phyloP scores from a whole-genome alignment of 2,797 vertebrate genomes.

The Hephaestus fuliginosus region DNA sequence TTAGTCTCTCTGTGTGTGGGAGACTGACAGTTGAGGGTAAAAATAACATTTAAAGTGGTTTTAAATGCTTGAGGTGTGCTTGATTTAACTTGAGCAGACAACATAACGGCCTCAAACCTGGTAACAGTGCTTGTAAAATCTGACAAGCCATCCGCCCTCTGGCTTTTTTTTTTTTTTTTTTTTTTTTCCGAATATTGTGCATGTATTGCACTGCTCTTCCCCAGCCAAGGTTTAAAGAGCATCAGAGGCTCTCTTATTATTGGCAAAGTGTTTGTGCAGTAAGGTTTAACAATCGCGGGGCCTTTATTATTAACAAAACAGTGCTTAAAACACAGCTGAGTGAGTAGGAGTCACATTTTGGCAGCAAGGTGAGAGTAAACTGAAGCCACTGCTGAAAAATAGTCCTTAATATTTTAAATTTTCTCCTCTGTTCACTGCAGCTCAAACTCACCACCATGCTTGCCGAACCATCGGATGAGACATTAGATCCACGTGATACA shows the following conservation, averaged over 20 bases:
- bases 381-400: conserved; percentile 35
- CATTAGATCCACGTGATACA: conserved; percentile 65
- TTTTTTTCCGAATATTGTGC: conserved; percentile 22
- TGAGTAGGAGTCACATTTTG: conserved; percentile 43
- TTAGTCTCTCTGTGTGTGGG: conserved; percentile 48
- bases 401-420: conserved; percentile 36
- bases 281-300: conserved; percentile 24
- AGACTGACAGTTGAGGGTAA: conserved; percentile 63
- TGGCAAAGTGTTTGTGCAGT: conserved; percentile 28
- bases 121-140: conserved; percentile 27
- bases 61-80: conserved; percentile 60
- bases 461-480: conserved; percentile 61
- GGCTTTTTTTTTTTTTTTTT: conserved; percentile 1
- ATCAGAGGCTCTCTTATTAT: neutral
- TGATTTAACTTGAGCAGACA: conserved; percentile 63
- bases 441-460: conserved; percentile 22
- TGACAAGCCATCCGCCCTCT: conserved; percentile 29
- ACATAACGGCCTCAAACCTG: conserved; percentile 48
- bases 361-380: conserved; percentile 29
- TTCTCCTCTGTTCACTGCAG: conserved; percentile 15
- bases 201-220: conserved; percentile 18
- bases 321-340: conserved; percentile 30
- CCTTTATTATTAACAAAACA: conserved; percentile 32
- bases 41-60: conserved; percentile 73
- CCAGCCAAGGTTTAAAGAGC: conserved; percentile 27